phyloP scores from a whole-genome alignment of 2,797 vertebrate genomes.

The Pyrrhura leucotis region DNA sequence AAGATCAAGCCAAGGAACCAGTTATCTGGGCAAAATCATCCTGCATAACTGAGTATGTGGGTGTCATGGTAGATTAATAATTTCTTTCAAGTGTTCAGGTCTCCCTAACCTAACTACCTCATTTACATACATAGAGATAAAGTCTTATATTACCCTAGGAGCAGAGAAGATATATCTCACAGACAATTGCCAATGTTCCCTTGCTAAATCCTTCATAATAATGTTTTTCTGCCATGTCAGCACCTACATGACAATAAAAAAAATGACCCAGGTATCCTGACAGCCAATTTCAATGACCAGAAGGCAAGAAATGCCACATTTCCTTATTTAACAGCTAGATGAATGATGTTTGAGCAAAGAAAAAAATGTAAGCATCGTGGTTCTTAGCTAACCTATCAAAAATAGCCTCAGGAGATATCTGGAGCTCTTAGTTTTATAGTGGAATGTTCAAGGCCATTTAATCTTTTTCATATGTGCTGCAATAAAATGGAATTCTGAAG shows the following conservation, averaged over 20 bases:
- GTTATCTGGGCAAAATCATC: neutral
- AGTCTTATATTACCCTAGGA: neutral
- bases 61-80: neutral
- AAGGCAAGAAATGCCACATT: slow-evolving; percentile 12
- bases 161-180: neutral
- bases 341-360: slow-evolving; percentile 37
- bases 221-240: neutral
- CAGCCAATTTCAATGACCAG: neutral
- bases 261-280: neutral
- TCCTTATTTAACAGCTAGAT: slow-evolving; percentile 2
- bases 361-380: neutral
- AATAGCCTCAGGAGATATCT: neutral
- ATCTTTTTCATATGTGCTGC: neutral
- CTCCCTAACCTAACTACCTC: neutral
- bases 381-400: slow-evolving; percentile 28
- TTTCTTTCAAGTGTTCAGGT: neutral
- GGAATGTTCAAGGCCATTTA: neutral
- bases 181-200: neutral
- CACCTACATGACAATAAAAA: neutral
- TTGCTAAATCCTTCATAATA: neutral
- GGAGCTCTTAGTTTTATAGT: neutral
- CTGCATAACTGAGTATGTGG: fast-evolving
- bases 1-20: neutral
- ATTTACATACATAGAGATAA: neutral
- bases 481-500: neutral